Base-by-base conservation (phyloP, 2,113 vertebrate species). In the Saguinus midas region DNA sequence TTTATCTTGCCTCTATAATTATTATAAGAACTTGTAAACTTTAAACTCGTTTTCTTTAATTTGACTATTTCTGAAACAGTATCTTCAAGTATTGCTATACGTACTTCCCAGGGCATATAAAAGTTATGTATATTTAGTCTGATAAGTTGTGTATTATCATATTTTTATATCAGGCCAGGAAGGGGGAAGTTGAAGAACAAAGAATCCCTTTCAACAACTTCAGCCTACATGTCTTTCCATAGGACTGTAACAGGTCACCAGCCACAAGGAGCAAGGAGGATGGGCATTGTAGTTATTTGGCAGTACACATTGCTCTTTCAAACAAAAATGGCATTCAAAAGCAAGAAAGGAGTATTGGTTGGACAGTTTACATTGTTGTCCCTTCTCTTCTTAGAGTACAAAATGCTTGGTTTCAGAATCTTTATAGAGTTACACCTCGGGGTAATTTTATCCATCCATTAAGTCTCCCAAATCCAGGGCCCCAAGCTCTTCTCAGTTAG, bases 361-460 rank as follows among this genome's bases (percentile, higher is more conserved):
- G 70, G 70, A 21, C 37, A 40, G 3, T 4, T 40, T 23, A 1
- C 20, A 40, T 12, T 73, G 37, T 25, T 40, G n/a, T 72, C 1
- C 9, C 37, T 40, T 73, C 17, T 73, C 10, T 37, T 40, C 70
- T 23, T 40, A 73, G 37, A 25, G 18, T 40, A 40, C 37, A 73
- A 37, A 73, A 40, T 25, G 21, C 2, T 21, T 13, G 37, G 10
- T 73, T 73, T 23, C 20, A 40, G 8, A 73, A 40, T 73, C n/a
- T 13, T 37, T 23, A 1, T 13, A 40, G 4, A n/a, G 18, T 72
- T 37, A 37, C 20, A 10, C 68, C 17, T 21, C 8, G 0, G 18
- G 8, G n/a, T 21, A 72, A 37, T 72, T 72, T 72, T 37, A 37
- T 37, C 68, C 29, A 23, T 72, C 68, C 8, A 10, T 20, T 73